These are phyloP conservation scores for Mionectes olivaceus DNA, from an alignment of 2,797 vertebrate genomes.

Conservation along the genomic window DNA sequence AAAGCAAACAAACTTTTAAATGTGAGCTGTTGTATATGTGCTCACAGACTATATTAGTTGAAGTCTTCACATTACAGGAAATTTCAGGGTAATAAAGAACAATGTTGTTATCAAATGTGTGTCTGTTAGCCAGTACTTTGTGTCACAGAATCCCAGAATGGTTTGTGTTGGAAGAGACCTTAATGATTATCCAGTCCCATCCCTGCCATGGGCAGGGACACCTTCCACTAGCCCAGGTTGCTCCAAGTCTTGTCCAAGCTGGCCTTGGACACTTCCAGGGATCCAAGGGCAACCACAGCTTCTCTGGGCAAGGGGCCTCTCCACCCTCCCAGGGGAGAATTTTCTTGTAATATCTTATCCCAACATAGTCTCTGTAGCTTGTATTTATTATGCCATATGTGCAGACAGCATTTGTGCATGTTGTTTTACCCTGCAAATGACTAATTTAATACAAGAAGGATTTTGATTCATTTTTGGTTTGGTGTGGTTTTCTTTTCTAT, in stretches of 20 bases:
- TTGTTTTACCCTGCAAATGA: background rate
- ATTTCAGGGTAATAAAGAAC: background rate
- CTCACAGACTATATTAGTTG: background rate
- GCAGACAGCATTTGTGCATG: background rate
- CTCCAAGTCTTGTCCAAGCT: background rate
- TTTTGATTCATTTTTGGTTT: background rate
- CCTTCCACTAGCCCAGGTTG: background rate
- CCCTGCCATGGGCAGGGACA: background rate
- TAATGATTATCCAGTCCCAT: fast-evolving
- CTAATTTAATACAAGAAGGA: background rate
- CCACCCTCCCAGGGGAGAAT: background rate
- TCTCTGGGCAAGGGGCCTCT: background rate
- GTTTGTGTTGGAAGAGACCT: background rate
- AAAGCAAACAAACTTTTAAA: background rate
- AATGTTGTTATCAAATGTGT: background rate
- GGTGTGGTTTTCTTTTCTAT: background rate
- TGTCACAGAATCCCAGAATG: background rate
- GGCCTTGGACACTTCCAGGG: background rate
- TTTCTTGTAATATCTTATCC: background rate
- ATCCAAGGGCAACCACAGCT: background rate
- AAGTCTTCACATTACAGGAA: background rate
- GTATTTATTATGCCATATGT: background rate
- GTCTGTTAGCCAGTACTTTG: background rate
- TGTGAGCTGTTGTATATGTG: background rate
- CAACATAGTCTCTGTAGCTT: background rate